Base-by-base conservation (phyloP, 2,888 invertebrate species). In the Noctuana brunneofusca region DNA sequence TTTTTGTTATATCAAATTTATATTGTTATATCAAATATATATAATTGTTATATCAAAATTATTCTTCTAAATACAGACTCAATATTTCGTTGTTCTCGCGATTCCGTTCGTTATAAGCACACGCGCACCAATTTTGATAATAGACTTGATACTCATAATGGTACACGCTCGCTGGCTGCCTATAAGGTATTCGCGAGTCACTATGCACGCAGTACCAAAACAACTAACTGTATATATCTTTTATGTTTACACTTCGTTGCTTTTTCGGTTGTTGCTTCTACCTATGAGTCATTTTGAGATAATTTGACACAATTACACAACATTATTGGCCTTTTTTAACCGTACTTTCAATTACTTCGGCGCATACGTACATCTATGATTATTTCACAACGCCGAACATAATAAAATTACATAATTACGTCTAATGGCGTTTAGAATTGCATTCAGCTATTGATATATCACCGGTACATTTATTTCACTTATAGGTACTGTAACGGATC, bases 221-320 rank as follows among this genome's bases (percentile, higher is more conserved):
- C 79, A 82, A 73, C 68, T 86, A 89, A 89, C 89, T 84, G 89
- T 89, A 83, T 59, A 64, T 74, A 66, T 74, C 65, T 72, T 70
- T 70, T 69, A 68, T 72, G 79, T 88, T 86, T 81, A 80, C 87
- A 86, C 86, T 83, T 80, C 78, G 87, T 76, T 86, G 83, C 68
- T 73, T 86, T 79, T 73, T 75, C 72, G 71, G 71, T 80, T 75
- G 72, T 80, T 83, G 79, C 81, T 79, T 75, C 75, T 43, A 18
- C 43, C 18, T 75, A 73, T 73, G 75, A 80, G 72, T 75, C 72
- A 73, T 77, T 77, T 71, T 69, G 69, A 70, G 69, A 71, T 83
- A 80, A 81, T 83, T 78, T 76, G 76, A 76, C 75, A 76, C 75
- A 75, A 76, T 75, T 75, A 73, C 70, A 71, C 69, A 71, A 72